Evolutionary conservation across 2,888 invertebrate species (phyloP).

Genomic region (Cephus runcator): DNA sequence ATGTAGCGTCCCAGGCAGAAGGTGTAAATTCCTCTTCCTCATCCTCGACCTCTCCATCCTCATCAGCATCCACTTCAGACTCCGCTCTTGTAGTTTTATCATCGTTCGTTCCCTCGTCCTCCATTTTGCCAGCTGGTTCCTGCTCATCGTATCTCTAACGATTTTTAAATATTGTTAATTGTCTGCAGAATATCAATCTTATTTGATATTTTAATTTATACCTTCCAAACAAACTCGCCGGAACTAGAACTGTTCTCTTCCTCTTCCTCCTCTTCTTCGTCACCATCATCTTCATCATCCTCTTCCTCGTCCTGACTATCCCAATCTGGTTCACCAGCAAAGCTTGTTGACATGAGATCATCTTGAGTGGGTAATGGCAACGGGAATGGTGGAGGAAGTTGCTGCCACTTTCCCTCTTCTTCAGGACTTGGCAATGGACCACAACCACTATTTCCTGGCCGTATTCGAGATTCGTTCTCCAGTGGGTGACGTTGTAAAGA

Average conservation of each 20-base stretch:
- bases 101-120: constrained; percentile 19
- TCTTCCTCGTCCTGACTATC: constrained; percentile 71
- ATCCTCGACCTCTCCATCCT: constrained; percentile 72
- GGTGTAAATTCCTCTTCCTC: constrained; percentile 79
- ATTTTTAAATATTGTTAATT: neutral
- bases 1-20: constrained; percentile 83
- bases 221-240: constrained; percentile 85
- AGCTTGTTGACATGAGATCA: constrained; percentile 65
- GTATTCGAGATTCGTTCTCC: constrained; percentile 30
- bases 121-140: constrained; percentile 14
- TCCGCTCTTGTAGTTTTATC: constrained; percentile 22
- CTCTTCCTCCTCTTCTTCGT: constrained; percentile 66
- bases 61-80: constrained; percentile 45
- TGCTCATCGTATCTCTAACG: neutral
- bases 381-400: constrained; percentile 46
- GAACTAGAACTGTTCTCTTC: constrained; percentile 77
- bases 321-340: constrained; percentile 73
- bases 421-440: constrained; percentile 62
- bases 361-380: constrained; percentile 55
- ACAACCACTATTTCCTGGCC: constrained; percentile 37
- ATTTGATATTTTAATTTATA: constrained; percentile 44
- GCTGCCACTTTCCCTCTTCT: constrained; percentile 59
- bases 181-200: neutral
- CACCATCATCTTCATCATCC: constrained; percentile 63
- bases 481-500: constrained; percentile 23